Evolutionary conservation across 2,888 invertebrate species (phyloP).

Genomic region (Thecophora atra): DNA sequence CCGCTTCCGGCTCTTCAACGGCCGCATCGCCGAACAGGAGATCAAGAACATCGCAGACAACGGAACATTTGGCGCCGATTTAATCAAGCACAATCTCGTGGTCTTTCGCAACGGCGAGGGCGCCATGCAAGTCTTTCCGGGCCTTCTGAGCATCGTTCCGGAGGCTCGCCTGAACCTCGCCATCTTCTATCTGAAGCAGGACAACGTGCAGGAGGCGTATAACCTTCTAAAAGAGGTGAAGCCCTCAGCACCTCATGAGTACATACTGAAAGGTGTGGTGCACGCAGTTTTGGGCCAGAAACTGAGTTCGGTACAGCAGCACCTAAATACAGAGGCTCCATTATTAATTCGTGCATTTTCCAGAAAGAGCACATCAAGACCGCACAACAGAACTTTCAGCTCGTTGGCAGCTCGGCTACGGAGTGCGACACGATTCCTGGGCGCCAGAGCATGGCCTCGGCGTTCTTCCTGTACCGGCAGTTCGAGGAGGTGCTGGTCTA

Average conservation of each 20-base stretch:
- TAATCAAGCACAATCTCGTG: slow-evolving; percentile 93
- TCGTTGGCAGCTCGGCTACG: slow-evolving; percentile 94
- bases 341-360: slow-evolving; percentile 12
- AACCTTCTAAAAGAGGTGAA: slow-evolving; percentile 90
- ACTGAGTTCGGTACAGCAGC: slow-evolving; percentile 77
- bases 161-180: slow-evolving; percentile 97
- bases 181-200: slow-evolving; percentile 89
- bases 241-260: slow-evolving; percentile 93
- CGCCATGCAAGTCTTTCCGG: slow-evolving; percentile 88
- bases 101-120: slow-evolving; percentile 95
- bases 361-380: slow-evolving; percentile 93
- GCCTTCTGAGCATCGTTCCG: slow-evolving; percentile 92
- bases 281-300: slow-evolving; percentile 94
- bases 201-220: slow-evolving; percentile 89
- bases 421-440: slow-evolving; percentile 98
- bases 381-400: slow-evolving; percentile 95
- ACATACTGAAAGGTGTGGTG: slow-evolving; percentile 95
- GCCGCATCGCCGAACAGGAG: slow-evolving; percentile 93
- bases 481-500: slow-evolving; percentile 97
- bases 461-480: slow-evolving; percentile 92
- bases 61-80: slow-evolving; percentile 86
- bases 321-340: background rate
- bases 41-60: slow-evolving; percentile 81
- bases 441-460: slow-evolving; percentile 97
- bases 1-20: slow-evolving; percentile 86